Evolutionary conservation across 2,888 invertebrate genomes (phyloP).

Genomic region (Gandaritis pyraliata): DNA sequence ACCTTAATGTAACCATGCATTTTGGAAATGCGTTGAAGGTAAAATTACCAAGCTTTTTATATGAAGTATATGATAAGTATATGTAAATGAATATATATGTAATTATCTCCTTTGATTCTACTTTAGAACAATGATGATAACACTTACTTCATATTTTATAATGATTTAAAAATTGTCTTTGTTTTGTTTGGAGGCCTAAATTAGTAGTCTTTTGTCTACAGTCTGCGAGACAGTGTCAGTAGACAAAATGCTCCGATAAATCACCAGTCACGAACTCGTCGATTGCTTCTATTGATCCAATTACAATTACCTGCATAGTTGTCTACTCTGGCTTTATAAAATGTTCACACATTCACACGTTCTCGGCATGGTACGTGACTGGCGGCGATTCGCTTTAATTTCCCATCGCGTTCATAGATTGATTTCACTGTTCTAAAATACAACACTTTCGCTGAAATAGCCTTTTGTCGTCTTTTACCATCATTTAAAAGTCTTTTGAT

Average conservation of each 20-base stretch:
- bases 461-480: slow-evolving; percentile 20
- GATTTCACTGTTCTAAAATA: slow-evolving; percentile 71
- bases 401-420: slow-evolving; percentile 57
- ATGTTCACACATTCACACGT: slow-evolving; percentile 28
- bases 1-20: too few relatives aligned
- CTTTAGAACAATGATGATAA: too few relatives aligned
- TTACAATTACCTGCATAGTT: slow-evolving; percentile 21
- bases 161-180: too few relatives aligned
- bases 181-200: too few relatives aligned
- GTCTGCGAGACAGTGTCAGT: not conserved
- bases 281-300: slow-evolving; percentile 24
- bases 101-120: too few relatives aligned
- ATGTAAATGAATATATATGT: too few relatives aligned
- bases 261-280: slow-evolving; percentile 10
- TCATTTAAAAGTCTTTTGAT: too few relatives aligned
- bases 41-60: too few relatives aligned
- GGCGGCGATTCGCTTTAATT: slow-evolving; percentile 50
- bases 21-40: too few relatives aligned
- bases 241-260: slow-evolving; percentile 4
- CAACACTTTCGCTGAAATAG: slow-evolving; percentile 37
- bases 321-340: slow-evolving; percentile 21
- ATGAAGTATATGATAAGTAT: too few relatives aligned
- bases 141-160: too few relatives aligned
- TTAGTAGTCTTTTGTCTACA: too few relatives aligned
- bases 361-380: slow-evolving; percentile 24